Conservation (phyloP, 35 echinoderm and acorn worm species). For the Apostichopus californicus region DNA sequence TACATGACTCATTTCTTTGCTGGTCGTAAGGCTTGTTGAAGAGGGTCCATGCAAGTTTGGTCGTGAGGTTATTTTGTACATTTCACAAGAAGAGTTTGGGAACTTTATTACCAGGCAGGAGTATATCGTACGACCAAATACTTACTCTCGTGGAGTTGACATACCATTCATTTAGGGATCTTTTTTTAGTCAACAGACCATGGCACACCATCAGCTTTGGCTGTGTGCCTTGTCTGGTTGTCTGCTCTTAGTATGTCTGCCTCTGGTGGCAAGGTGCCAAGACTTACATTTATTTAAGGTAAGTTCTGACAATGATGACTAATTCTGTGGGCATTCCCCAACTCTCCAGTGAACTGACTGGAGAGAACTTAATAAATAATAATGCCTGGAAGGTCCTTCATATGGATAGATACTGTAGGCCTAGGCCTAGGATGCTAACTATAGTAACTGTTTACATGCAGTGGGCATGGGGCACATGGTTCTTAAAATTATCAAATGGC, state of each 20-base stretch:
- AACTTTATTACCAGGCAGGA: neutral
- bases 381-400: neutral
- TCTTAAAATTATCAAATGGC: too few species aligned
- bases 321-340: constrained; percentile 8
- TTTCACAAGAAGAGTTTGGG: neutral
- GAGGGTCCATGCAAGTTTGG: neutral
- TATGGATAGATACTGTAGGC: too few species aligned
- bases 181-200: constrained; percentile 3
- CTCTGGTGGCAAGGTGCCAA: constrained; percentile 33
- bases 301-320: constrained; percentile 33
- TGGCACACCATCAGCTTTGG: neutral
- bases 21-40: neutral
- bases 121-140: neutral
- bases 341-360: neutral
- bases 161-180: neutral
- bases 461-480: too few species aligned
- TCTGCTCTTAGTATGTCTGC: constrained; percentile 23
- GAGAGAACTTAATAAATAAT: neutral
- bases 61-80: neutral
- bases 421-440: too few species aligned
- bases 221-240: constrained; percentile 1
- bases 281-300: constrained; percentile 44
- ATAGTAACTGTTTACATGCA: too few species aligned
- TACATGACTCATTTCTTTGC: neutral
- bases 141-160: neutral